phyloP scores from a whole-genome alignment of 2,113 vertebrate species.

The Oostethus manadensis region DNA sequence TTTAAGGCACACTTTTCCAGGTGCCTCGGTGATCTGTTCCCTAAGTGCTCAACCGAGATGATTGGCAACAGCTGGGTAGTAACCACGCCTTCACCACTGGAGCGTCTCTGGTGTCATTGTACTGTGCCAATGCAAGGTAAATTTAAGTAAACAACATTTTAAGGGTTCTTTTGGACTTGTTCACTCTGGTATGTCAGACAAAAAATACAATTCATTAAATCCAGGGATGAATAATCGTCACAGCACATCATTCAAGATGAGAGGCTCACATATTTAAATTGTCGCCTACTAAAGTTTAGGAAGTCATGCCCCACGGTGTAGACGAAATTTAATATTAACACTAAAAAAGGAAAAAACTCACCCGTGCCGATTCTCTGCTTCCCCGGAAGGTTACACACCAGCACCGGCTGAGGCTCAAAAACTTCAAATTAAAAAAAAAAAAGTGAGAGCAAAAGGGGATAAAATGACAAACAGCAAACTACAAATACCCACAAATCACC shows the following conservation, averaged over 20 bases:
- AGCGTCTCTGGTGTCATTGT: conserved; percentile 25
- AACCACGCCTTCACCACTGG: conserved; percentile 32
- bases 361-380: conserved; percentile 85
- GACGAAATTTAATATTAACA: background rate
- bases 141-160: conserved; percentile 33
- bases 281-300: conserved; percentile 45
- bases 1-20: conserved; percentile 33
- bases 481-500: conserved; percentile 29
- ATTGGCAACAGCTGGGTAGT: conserved; percentile 47
- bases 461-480: conserved; percentile 23
- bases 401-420: conserved; percentile 88
- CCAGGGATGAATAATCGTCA: conserved; percentile 35
- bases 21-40: conserved; percentile 31
- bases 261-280: conserved; percentile 40
- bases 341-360: conserved; percentile 76
- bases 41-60: conserved; percentile 30
- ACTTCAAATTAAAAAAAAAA: conserved; percentile 52
- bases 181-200: conserved; percentile 26
- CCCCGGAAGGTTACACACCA: conserved; percentile 94
- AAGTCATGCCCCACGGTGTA: conserved; percentile 35
- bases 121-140: conserved; percentile 39
- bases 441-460: conserved; percentile 45
- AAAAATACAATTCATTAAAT: conserved; percentile 34
- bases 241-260: conserved; percentile 23
- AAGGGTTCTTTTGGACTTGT: conserved; percentile 15